phyloP scores from a whole-genome alignment of 2,888 invertebrate genomes.

The Prenolepis imparis region DNA sequence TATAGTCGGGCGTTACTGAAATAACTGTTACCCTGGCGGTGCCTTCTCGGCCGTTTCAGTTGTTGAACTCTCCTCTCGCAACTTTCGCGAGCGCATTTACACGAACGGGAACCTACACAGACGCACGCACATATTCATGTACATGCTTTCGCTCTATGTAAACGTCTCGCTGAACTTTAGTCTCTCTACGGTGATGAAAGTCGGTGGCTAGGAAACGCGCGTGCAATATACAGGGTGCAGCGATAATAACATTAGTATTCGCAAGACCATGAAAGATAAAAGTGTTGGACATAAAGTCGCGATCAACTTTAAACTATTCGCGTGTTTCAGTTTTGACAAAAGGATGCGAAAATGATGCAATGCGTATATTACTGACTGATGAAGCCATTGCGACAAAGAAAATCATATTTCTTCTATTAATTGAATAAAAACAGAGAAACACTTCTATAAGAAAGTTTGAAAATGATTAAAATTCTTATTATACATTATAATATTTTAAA shows the following conservation, averaged over 20 bases:
- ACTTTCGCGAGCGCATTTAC: slow-evolving; percentile 54
- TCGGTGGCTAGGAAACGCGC: slow-evolving; percentile 41
- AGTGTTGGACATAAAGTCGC: slow-evolving; percentile 18
- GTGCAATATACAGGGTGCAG: slow-evolving; percentile 36
- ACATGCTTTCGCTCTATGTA: slow-evolving; percentile 26
- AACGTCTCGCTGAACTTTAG: slow-evolving; percentile 71
- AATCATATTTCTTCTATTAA: neutral
- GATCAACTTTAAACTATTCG: neutral
- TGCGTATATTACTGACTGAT: neutral
- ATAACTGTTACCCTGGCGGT: slow-evolving; percentile 54
- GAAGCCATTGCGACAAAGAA: neutral
- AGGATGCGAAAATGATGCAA: neutral
- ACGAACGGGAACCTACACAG: slow-evolving; percentile 8
- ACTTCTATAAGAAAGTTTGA: neutral
- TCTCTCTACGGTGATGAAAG: slow-evolving; percentile 63
- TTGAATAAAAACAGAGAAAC: no score
- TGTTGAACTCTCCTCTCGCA: slow-evolving; percentile 60
- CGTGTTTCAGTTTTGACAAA: neutral
- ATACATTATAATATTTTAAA: neutral
- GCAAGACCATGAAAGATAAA: slow-evolving; percentile 34
- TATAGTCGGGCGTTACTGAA: slow-evolving; percentile 50
- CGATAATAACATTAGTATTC: slow-evolving; percentile 48
- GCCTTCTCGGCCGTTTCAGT: slow-evolving; percentile 58
- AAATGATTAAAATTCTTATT: neutral
- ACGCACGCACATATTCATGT: neutral